Base-by-base conservation (phyloP, 2,888 invertebrate species). In the Plemyria rubiginata region DNA sequence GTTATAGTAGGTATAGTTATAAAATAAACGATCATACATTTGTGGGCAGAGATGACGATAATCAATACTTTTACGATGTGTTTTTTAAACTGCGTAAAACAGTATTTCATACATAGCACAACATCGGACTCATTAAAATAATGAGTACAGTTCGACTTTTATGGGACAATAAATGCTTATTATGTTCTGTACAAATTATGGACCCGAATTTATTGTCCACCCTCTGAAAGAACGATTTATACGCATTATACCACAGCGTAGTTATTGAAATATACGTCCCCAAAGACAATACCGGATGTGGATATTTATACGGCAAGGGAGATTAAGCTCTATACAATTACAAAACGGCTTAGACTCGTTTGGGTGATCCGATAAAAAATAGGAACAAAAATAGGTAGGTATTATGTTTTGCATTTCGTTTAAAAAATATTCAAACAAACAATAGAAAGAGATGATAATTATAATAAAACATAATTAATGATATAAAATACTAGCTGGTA, bases 191-290 rank as follows among this genome's bases (percentile, higher is more conserved):
- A 81, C 81, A 85, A 87, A 87, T 86, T 85, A 60, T 59, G 55
- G 84, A 74, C 72, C 81, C 84, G 80, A 87, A 85, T 60, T 85
- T 87, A 87, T 85, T 82, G 83, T 85, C 81, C 81, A 83, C 85
- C 82, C 84, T 81, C 84, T 87, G 82, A 87, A 86, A 87, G 84
- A 81, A 87, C 81, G 83, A 89, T 88, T 88, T 88, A 88, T 88
- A 85, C 80, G 79, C 82, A 81, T n/a, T n/a, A 80, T 84, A 82
- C 81, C 80, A 82, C 77, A 82, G 78, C 77, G 70, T 81, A 86
- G 85, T 88, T 88, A 88, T 88, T 89, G 87, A 89, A 89, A 89
- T 88, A 89, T 88, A 88, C 83, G 86, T 84, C 87, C 88, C 87
- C 70, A 84, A 87, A 86, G 88, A 87, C 87, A 84, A 84, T 77